Conservation (phyloP, 1,140 invertebrate species). For the Drosophila bifasciata region DNA sequence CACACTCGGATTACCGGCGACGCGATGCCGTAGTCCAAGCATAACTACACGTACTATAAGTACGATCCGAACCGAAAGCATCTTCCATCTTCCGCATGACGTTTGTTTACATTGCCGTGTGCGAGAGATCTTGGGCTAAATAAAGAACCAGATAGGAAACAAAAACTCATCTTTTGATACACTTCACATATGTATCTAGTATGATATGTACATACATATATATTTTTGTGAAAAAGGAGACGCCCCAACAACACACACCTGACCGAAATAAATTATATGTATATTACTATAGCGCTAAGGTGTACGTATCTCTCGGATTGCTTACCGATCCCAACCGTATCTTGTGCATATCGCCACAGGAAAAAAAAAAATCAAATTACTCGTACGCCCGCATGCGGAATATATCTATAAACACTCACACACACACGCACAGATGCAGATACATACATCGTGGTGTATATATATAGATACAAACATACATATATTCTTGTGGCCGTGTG, state of each 20-base stretch:
- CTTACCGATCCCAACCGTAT: conserved; percentile 27
- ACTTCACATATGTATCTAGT: conserved; percentile 9
- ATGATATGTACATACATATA: not conserved
- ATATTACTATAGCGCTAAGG: conserved; percentile 29
- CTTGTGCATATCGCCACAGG: conserved; percentile 49
- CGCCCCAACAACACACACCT: conserved; percentile 22
- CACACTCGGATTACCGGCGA: conserved; percentile 63
- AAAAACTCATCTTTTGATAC: conserved; percentile 35
- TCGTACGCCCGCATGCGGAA: conserved; percentile 66
- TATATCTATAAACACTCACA: conserved; percentile 58
- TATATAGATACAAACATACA: conserved; percentile 33
- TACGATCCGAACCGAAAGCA: conserved; percentile 25
- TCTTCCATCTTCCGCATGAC: conserved; percentile 72
- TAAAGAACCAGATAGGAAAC: conserved; percentile 14
- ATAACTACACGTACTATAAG: conserved; percentile 79
- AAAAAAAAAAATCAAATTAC: conserved; percentile 72
- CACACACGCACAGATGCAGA: conserved; percentile 27
- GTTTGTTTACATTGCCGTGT: conserved; percentile 29
- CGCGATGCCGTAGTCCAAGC: conserved; percentile 56
- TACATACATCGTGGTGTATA: conserved; percentile 13
- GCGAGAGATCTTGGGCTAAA: conserved; percentile 14
- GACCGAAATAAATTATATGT: conserved; percentile 33
- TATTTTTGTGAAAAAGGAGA: conserved; percentile 3
- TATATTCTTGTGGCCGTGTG: conserved; percentile 34
- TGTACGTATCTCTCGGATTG: conserved; percentile 58